phyloP scores from a whole-genome alignment of 2,888 invertebrate genomes.

The Gerosis bhagava region DNA sequence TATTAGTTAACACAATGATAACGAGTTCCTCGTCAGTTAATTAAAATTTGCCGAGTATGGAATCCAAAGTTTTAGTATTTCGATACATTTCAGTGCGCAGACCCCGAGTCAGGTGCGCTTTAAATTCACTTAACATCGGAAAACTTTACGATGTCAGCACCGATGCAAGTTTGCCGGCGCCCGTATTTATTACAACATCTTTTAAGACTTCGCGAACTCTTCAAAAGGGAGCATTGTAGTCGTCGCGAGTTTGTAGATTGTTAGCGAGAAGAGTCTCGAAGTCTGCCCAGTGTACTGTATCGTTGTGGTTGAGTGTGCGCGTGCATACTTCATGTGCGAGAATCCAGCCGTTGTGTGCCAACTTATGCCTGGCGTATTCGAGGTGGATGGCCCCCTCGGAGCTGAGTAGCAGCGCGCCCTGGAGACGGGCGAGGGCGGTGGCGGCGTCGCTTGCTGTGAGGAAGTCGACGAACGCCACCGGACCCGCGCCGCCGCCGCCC shows the following conservation, averaged over 20 bases:
- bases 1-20: slow-evolving; percentile 11
- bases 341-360: slow-evolving; percentile 89
- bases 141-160: slow-evolving; percentile 3
- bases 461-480: slow-evolving; percentile 99
- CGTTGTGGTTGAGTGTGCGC: slow-evolving; percentile 53
- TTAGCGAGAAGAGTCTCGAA: not conserved
- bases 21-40: no score
- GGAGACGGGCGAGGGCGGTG: slow-evolving; percentile 95
- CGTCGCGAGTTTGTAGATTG: not conserved
- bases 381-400: slow-evolving; percentile 98
- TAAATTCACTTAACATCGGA: slow-evolving; percentile 4
- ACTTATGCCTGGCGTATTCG: slow-evolving; percentile 99
- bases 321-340: slow-evolving; percentile 81
- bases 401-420: slow-evolving; percentile 97
- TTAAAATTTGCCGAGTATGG: no score
- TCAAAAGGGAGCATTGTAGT: slow-evolving; percentile 10
- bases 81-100: slow-evolving; percentile 12
- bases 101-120: slow-evolving; percentile 10
- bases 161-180: not conserved
- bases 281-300: no score
- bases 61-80: slow-evolving; percentile 29
- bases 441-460: slow-evolving; percentile 95
- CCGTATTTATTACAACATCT: slow-evolving; percentile 13
- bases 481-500: slow-evolving; percentile 85
- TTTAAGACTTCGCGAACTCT: slow-evolving; percentile 8